Conservation (phyloP, 2,113 vertebrate species). For the Dasyprocta punctata region DNA sequence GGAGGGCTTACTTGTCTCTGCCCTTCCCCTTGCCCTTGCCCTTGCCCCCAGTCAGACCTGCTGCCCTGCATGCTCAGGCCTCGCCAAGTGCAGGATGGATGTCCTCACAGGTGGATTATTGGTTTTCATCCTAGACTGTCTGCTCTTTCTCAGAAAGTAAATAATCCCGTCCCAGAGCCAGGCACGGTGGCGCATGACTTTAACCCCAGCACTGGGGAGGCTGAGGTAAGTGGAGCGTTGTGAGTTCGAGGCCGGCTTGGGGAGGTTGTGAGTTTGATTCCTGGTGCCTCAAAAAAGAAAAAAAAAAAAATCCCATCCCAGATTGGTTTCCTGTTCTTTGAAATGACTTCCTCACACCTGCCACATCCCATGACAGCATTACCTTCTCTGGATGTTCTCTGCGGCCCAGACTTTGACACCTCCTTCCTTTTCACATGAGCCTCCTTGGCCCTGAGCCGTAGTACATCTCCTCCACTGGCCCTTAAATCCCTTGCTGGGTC, state of each 20-base stretch:
- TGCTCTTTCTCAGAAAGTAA: constrained; percentile 18
- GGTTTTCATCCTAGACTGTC: neutral
- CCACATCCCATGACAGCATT: neutral
- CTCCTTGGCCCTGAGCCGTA: neutral
- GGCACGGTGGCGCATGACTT: too few relatives aligned
- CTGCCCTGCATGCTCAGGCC: neutral
- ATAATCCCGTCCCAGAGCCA: neutral
- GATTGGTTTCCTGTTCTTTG: constrained; percentile 48
- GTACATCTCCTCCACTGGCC: neutral
- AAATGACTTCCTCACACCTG: neutral
- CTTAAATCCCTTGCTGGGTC: neutral
- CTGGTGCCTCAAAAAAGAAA: too few relatives aligned
- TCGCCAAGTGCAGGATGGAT: neutral
- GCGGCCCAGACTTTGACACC: neutral
- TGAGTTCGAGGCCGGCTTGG: too few relatives aligned
- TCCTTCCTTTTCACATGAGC: neutral
- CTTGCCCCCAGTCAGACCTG: neutral
- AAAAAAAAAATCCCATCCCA: constrained; percentile 2
- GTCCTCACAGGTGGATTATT: neutral
- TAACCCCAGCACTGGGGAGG: too few relatives aligned
- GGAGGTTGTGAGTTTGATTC: too few relatives aligned
- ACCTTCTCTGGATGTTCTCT: neutral
- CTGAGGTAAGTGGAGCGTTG: too few relatives aligned
- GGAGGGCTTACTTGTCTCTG: neutral
- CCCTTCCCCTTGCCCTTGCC: neutral